phyloP scores from a whole-genome alignment of 2,797 vertebrate species.

The Acomys russatus region DNA sequence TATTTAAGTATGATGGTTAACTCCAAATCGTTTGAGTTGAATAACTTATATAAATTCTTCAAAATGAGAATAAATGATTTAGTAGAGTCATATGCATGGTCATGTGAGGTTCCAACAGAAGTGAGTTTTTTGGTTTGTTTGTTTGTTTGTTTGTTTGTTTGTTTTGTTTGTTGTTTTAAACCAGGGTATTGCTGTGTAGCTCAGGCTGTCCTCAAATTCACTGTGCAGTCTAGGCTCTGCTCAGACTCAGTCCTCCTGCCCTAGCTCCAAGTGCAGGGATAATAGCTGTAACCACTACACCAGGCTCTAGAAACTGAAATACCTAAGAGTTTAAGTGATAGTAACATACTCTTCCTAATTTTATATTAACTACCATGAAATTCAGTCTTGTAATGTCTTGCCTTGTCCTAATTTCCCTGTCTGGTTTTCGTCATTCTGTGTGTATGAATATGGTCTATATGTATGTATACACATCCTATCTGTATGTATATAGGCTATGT shows the following conservation, averaged over 20 bases:
- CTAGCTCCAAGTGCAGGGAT: not conserved
- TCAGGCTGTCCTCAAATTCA: not conserved
- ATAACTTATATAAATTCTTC: slow-evolving; percentile 13
- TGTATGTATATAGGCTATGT: not conserved
- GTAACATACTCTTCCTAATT: not conserved
- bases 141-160: not conserved
- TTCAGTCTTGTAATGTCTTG: not conserved
- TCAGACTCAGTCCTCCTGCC: not conserved
- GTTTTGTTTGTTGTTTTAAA: not conserved
- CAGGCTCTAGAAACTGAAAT: slow-evolving; percentile 26
- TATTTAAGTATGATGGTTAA: not conserved
- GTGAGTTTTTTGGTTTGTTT: not conserved
- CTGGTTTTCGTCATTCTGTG: not conserved
- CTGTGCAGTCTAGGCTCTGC: not conserved
- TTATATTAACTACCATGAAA: slow-evolving; percentile 8
- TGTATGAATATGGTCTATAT: not conserved
- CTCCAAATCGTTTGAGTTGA: not conserved
- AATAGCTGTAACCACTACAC: not conserved
- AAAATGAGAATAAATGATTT: slow-evolving; percentile 45
- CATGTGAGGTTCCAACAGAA: not conserved
- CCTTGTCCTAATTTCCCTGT: not conserved
- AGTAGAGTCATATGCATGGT: not conserved
- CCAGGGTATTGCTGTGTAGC: not conserved
- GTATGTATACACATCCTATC: not conserved
- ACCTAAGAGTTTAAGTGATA: not conserved